Conservation (phyloP, 1,140 invertebrate species). For the Cydia fagiglandana region DNA sequence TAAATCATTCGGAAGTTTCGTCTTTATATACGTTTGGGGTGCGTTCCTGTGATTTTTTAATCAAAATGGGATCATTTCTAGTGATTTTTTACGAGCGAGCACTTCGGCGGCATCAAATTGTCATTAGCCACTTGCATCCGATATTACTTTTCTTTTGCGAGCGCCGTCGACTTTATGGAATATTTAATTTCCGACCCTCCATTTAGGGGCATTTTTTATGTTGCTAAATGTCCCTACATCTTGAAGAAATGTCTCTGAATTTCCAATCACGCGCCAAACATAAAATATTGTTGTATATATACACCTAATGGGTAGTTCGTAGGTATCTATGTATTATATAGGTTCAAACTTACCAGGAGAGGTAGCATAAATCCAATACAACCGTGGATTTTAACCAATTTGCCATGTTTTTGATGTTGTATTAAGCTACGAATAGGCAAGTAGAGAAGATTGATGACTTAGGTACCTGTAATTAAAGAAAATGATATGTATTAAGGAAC, state of each 20-base stretch:
- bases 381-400: too few species aligned
- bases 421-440: too few species aligned
- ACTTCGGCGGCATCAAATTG: constrained; percentile 72
- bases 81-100: constrained; percentile 76
- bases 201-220: constrained; percentile 46
- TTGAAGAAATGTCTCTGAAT: constrained; percentile 20
- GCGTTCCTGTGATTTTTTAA: constrained; percentile 76
- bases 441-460: too few species aligned
- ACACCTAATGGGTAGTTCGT: not conserved
- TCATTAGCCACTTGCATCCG: constrained; percentile 76
- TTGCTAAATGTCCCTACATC: constrained; percentile 28
- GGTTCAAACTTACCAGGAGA: too few species aligned
- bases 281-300: constrained; percentile 13
- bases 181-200: constrained; percentile 60
- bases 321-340: not conserved
- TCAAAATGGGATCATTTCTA: constrained; percentile 78
- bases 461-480: too few species aligned
- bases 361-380: too few species aligned
- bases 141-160: constrained; percentile 76
- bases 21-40: constrained; percentile 61
- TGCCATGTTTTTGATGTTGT: too few species aligned
- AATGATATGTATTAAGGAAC: too few species aligned
- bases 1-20: constrained; percentile 78
- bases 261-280: constrained; percentile 10
- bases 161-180: constrained; percentile 71